Evolutionary conservation across 2,888 invertebrate species (phyloP).

Genomic region (Pandemis cinnamomeana): DNA sequence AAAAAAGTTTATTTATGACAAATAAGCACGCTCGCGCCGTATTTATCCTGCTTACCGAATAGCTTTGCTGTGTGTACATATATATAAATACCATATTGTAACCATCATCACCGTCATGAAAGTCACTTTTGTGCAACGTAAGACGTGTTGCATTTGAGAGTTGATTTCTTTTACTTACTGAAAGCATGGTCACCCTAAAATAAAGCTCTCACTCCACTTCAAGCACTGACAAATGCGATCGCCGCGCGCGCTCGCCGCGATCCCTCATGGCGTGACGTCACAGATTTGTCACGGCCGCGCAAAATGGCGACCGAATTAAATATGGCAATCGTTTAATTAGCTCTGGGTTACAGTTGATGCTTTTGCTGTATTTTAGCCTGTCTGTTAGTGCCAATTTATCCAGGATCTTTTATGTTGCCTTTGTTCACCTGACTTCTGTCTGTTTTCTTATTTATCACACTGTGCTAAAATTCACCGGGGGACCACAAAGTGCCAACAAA

Average conservation of each 20-base stretch:
- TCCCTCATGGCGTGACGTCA: slow-evolving; percentile 36
- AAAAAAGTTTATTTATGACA: too few relatives aligned
- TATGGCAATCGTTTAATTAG: slow-evolving; percentile 37
- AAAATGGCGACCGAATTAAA: slow-evolving; percentile 38
- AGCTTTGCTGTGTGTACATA: too few relatives aligned
- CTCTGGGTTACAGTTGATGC: slow-evolving; percentile 8
- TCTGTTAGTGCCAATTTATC: background rate
- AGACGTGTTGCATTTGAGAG: background rate
- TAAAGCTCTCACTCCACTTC: slow-evolving; percentile 33
- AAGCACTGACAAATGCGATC: slow-evolving; percentile 35
- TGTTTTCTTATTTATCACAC: background rate
- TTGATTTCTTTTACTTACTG: too few relatives aligned
- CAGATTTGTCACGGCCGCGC: slow-evolving; percentile 37
- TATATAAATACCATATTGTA: too few relatives aligned
- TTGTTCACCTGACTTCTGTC: background rate
- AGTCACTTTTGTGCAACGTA: too few relatives aligned
- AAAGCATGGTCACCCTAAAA: slow-evolving; percentile 19
- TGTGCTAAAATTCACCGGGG: background rate
- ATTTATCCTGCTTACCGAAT: too few relatives aligned
- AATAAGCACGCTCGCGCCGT: too few relatives aligned
- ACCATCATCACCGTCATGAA: too few relatives aligned
- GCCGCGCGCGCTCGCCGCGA: slow-evolving; percentile 27
- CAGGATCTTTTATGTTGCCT: background rate
- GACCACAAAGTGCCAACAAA: background rate
- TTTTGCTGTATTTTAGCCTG: background rate